phyloP scores from a whole-genome alignment of 2,888 invertebrate species.

The Onchidella celtica region DNA sequence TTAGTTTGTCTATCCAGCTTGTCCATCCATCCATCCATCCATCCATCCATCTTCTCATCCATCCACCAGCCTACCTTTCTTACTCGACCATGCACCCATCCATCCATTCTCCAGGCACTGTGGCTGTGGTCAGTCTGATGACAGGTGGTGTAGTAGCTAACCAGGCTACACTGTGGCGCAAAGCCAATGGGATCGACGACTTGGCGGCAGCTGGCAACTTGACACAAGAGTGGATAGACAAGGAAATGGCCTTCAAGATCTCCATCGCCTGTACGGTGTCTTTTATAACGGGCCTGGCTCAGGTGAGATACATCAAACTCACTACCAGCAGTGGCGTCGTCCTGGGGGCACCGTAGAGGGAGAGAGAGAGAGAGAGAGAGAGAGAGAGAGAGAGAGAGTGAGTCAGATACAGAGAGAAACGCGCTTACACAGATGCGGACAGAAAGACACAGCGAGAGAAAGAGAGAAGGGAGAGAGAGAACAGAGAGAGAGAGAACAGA shows the following conservation, averaged over 20 bases:
- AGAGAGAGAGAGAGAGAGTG: conserved; percentile 42
- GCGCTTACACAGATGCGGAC: too few species aligned
- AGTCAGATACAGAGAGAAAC: conserved; percentile 22
- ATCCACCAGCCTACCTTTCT: too few species aligned
- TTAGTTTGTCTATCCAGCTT: too few species aligned
- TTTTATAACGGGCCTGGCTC: conserved; percentile 65
- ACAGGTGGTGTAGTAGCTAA: conserved; percentile 69
- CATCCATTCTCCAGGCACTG: conserved; percentile 67
- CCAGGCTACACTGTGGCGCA: conserved; percentile 49
- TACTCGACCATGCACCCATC: too few species aligned
- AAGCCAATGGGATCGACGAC: conserved; percentile 28
- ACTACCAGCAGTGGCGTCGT: too few species aligned
- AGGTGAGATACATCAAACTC: conserved; percentile 56
- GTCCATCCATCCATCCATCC: too few species aligned
- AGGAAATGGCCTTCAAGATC: conserved; percentile 79
- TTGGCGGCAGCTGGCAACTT: neutral
- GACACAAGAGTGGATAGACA: conserved; percentile 2
- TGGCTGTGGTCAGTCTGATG: conserved; percentile 77
- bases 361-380: conserved; percentile 36
- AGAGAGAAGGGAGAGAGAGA: neutral
- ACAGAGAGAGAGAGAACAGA: neutral
- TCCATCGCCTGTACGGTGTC: conserved; percentile 66
- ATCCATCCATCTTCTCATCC: too few species aligned
- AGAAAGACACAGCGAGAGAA: neutral
- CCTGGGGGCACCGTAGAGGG: neutral